Conservation (phyloP, 2,888 invertebrate genomes). For the Arge pagana region DNA sequence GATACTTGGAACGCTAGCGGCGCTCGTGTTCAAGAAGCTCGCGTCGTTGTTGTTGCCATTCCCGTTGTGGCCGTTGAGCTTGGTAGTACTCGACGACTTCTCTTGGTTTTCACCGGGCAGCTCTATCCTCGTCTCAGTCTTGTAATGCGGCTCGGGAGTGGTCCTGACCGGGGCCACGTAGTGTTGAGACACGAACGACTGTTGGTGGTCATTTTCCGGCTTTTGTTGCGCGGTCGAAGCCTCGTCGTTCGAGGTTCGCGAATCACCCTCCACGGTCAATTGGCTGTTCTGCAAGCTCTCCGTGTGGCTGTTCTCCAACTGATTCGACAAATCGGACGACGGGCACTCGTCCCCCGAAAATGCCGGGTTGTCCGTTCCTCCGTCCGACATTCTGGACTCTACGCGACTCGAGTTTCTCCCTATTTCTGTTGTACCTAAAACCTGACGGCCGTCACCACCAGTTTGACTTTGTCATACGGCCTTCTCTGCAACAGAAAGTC, state of each 20-base stretch:
- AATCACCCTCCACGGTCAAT: slow-evolving; percentile 22
- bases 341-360: slow-evolving; percentile 48
- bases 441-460: slow-evolving; percentile 28
- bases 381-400: slow-evolving; percentile 16
- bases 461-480: slow-evolving; percentile 45
- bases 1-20: slow-evolving; percentile 48
- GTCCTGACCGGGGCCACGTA: slow-evolving; percentile 47
- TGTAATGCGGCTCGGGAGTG: slow-evolving; percentile 45
- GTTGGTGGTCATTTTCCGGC: slow-evolving; percentile 46
- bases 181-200: slow-evolving; percentile 49
- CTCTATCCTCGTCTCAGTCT: slow-evolving; percentile 52
- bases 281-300: slow-evolving; percentile 35
- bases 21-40: slow-evolving; percentile 53
- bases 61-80: slow-evolving; percentile 50
- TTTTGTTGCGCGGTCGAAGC: slow-evolving; percentile 5
- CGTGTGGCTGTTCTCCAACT: slow-evolving; percentile 30
- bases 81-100: slow-evolving; percentile 39
- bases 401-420: slow-evolving; percentile 33
- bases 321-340: slow-evolving; percentile 18
- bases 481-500: slow-evolving; percentile 37
- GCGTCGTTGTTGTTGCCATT: slow-evolving; percentile 55
- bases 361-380: slow-evolving; percentile 54
- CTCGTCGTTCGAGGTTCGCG: slow-evolving; percentile 12
- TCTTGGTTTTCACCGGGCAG: slow-evolving; percentile 47
- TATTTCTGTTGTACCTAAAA: slow-evolving; percentile 16